Evolutionary conservation across 35 echinoderm and acorn worm genomes (phyloP), one percentile per base, ranked within the genome.

Genomic region (Holothuria glaberrima): DNA sequence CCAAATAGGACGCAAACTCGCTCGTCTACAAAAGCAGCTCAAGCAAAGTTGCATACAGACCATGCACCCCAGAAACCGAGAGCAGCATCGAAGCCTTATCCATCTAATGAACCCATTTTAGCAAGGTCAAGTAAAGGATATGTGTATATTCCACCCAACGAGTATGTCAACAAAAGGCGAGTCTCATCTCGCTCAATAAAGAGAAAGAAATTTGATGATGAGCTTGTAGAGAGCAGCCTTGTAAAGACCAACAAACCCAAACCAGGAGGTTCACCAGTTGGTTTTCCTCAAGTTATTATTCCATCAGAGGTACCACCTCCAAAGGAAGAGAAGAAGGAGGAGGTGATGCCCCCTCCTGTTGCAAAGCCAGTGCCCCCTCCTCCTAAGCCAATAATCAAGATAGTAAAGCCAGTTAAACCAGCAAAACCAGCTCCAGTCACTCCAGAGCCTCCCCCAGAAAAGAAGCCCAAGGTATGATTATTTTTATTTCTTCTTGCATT

Each of bases 171-270:
- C 30, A 97, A 97, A 30, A 86, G 97, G 30, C 56, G 97, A 30
- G 94, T 94, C 45, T 99, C 97, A 24, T 99, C 97, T 24, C 73
- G 97, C n/a, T 93, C 93, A 0, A 99, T 99, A 59, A 99, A 99
- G 77, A 80, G 97, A 48, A 94, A 95, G 86, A 99, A 99, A 61
- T 99, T 99, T 93, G 97, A 99, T 65, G 97, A 99, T 89, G 97
- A 99, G 79, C 58, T 99, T 5, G 97, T 99, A 28, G 97, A 99
- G 77, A 95, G 97, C 65, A 99, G 97, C 77, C 82, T 98, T 5
- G 58, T 98, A 6, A 99, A 95, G 59, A 69, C 71, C 5, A 41
- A 41, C 36, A 91, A 91, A 25, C 58, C 68, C 0, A 85, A 67
- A 62, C 19, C 66, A 74, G 70, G 78, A 16, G 74, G 62, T 22